Evolutionary conservation across 2,797 vertebrate genomes (phyloP).

Genomic region (Pogoniulus pusillus): DNA sequence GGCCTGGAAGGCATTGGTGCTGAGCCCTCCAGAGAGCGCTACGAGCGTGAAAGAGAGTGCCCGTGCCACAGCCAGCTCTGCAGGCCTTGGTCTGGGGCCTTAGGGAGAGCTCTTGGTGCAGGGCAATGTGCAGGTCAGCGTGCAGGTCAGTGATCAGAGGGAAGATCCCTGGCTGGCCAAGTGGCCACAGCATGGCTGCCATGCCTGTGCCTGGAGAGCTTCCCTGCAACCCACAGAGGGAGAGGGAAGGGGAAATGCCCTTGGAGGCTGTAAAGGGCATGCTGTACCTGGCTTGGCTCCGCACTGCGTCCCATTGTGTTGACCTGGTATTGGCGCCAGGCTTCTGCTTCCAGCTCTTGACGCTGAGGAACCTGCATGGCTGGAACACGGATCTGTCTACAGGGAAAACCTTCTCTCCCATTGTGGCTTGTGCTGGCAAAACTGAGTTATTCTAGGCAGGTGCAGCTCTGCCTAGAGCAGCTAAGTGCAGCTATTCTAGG

Average conservation of each 20-base stretch:
- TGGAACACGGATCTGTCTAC: no score
- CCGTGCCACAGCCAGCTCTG: neutral
- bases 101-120: neutral
- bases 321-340: neutral
- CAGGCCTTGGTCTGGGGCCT: neutral
- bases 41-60: neutral
- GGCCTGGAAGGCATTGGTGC: neutral
- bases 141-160: neutral
- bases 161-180: neutral
- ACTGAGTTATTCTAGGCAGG: no score
- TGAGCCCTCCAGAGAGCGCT: neutral
- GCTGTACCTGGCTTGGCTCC: neutral
- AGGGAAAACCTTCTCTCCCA: no score
- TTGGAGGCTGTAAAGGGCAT: neutral
- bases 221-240: neutral
- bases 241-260: neutral
- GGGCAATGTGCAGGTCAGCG: neutral
- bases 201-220: neutral
- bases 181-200: neutral
- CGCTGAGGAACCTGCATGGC: no score
- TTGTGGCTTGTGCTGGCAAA: no score
- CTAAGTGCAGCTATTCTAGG: no score
- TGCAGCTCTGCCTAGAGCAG: no score
- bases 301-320: neutral
- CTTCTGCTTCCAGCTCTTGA: no score